Evolutionary conservation across 1,140 invertebrate species (phyloP).

Genomic region (Pachyrhynchus sulphureomaculatus): DNA sequence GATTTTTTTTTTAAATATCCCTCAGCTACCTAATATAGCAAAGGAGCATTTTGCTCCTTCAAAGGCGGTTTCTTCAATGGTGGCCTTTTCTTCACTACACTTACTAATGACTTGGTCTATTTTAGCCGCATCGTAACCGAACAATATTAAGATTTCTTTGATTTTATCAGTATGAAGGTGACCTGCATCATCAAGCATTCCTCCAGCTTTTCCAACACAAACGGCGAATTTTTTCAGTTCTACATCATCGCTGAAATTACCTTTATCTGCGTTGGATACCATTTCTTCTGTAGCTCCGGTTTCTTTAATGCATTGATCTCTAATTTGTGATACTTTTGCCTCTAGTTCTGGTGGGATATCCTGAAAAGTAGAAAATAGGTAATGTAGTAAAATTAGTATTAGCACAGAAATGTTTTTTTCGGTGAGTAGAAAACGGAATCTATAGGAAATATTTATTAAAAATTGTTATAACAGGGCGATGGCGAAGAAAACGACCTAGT

Average conservation of each 20-base stretch:
- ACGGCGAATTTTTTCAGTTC: slow-evolving; percentile 50
- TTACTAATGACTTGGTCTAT: background rate
- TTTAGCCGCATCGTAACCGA: background rate
- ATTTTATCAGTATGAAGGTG: slow-evolving; percentile 22
- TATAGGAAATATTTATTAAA: too few relatives aligned
- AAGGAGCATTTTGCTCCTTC: background rate
- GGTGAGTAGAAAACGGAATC: too few relatives aligned
- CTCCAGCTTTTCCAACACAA: slow-evolving; percentile 52
- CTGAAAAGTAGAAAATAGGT: too few relatives aligned
- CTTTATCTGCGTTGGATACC: slow-evolving; percentile 48
- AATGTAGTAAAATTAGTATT: too few relatives aligned
- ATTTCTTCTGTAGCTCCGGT: slow-evolving; percentile 48
- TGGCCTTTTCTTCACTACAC: background rate
- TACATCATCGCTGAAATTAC: slow-evolving; percentile 48
- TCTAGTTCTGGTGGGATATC: too few relatives aligned
- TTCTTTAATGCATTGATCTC: slow-evolving; percentile 50
- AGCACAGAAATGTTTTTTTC: too few relatives aligned
- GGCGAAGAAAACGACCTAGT: too few relatives aligned
- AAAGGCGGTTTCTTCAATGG: background rate
- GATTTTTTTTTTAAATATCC: too few relatives aligned
- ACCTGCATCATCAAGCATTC: slow-evolving; percentile 45
- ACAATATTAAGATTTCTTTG: background rate
- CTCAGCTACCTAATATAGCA: too few relatives aligned
- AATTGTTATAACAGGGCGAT: too few relatives aligned
- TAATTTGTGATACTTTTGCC: too few relatives aligned